Base-by-base conservation (phyloP, 2,888 invertebrate species). In the Andrena bicolor region DNA sequence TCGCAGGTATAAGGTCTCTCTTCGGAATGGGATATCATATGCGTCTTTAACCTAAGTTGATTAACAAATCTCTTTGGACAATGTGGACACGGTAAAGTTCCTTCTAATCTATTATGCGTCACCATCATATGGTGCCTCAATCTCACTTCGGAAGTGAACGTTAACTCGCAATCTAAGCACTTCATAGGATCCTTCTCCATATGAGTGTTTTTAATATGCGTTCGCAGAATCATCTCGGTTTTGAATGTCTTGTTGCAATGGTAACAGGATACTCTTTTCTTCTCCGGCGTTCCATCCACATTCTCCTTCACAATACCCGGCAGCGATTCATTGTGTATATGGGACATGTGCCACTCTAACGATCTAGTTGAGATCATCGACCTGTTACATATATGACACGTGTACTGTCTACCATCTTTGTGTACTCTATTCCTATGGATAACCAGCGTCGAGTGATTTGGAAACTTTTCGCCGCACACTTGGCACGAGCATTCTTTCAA, bases 11-110 rank as follows among this genome's bases (percentile, higher is more conserved):
- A 92, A 0, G 94, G 94, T 2, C 94, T 89, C 28, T 93, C 93
- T 60, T 94, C 93, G 5, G 94, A 94, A 80, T 94, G 94, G 2
- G 94, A 93, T 69, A 94, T 93, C 93, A 94, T 92, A 69, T 94
- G 94, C 10, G 94, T 94, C 64, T 94, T 94, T 1, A 94, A 84
- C 23, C 94, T 78, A 2, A 94, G 82, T 51, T 93, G 93, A 85
- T 93, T 94, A 8, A 94, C 94, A 63, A 94, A 94, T 73, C 94
- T 87, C 77, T 94, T 94, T 0, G 93, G 90, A 82, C 94, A 94
- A 80, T 93, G 93, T 0, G 93, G 93, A 88, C 94, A 94, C 0
- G 89, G 85, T 13, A 93, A 83, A 0, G 94, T 94, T 6, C 93
- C 94, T 76, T 94, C 94, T 10, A 93, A 68, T 30, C 93, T 90